These are phyloP conservation scores for Actinopyga echinites DNA, from an alignment of 53 echinoderm and acorn worm species.

Conservation along the genomic window DNA sequence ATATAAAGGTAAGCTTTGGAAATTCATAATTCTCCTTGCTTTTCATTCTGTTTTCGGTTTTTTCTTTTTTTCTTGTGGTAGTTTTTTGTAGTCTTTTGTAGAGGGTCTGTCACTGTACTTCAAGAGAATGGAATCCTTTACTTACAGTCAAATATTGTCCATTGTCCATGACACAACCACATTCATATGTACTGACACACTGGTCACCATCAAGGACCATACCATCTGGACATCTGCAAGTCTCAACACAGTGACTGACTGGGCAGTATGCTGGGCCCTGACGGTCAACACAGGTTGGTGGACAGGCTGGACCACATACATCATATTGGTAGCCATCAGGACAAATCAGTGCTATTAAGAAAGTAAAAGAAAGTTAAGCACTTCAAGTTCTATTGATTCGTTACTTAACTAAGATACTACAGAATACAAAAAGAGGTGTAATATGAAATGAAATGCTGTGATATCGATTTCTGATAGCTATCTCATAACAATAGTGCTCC, in stretches of 20 bases:
- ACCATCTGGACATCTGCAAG: conserved; percentile 80
- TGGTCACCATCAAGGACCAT: conserved; percentile 68
- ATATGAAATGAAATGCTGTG: too few species aligned
- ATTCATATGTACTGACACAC: conserved; percentile 51
- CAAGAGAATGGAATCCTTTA: background rate
- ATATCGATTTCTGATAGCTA: too few species aligned
- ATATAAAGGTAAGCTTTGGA: too few species aligned
- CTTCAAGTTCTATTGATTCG: background rate
- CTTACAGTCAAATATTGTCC: conserved; percentile 57
- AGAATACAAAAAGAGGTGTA: too few species aligned
- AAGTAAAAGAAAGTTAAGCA: too few species aligned
- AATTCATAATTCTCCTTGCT: too few species aligned
- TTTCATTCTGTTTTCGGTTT: too few species aligned
- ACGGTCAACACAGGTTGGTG: conserved; percentile 60
- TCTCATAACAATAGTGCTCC: too few species aligned
- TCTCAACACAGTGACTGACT: conserved; percentile 59
- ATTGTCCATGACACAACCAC: conserved; percentile 60
- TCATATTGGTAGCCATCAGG: conserved; percentile 48
- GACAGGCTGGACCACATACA: conserved; percentile 55
- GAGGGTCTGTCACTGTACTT: too few species aligned
- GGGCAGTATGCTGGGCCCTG: conserved; percentile 44
- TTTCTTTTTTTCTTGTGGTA: too few species aligned
- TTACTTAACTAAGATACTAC: too few species aligned
- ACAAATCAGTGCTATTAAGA: conserved; percentile 48
- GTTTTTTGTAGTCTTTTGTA: too few species aligned